phyloP scores from a whole-genome alignment of 2,888 invertebrate species.

The Polydrusus tereticollis region DNA sequence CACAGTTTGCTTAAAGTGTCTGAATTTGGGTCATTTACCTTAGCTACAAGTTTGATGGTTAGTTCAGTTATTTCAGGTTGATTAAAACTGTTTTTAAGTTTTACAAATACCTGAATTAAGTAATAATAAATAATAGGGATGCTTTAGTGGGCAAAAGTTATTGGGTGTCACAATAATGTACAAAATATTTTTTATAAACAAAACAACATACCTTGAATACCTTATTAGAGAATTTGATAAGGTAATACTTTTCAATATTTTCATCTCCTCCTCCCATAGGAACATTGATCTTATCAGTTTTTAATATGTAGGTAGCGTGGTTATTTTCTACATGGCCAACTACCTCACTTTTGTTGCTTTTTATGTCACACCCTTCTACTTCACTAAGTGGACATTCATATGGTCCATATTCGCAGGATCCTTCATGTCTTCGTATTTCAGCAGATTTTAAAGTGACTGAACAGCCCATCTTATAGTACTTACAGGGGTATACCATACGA shows the following conservation, averaged over 20 bases:
- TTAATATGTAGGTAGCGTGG: slow-evolving; percentile 56
- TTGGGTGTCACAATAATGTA: no score
- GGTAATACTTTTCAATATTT: slow-evolving; percentile 42
- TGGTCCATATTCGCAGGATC: slow-evolving; percentile 51
- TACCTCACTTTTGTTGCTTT: slow-evolving; percentile 27
- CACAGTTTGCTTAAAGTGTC: no score
- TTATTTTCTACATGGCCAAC: slow-evolving; percentile 47
- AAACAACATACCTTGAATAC: slow-evolving; percentile 53
- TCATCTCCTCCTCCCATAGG: slow-evolving; percentile 46
- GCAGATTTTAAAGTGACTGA: slow-evolving; percentile 48
- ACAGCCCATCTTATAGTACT: slow-evolving; percentile 57
- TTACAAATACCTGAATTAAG: no score
- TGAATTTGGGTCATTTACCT: no score
- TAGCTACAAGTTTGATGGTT: no score
- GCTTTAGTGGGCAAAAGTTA: no score
- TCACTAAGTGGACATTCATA: slow-evolving; percentile 54
- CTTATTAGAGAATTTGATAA: slow-evolving; percentile 53
- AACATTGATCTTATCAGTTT: slow-evolving; percentile 52
- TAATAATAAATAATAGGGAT: no score
- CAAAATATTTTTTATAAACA: no score
- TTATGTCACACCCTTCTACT: slow-evolving; percentile 34
- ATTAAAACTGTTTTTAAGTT: no score
- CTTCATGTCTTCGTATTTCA: slow-evolving; percentile 53
- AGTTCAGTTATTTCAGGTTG: no score
- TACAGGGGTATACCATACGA: slow-evolving; percentile 59